Conservation (phyloP, 2,888 invertebrate genomes). For the Philhelius pedissequus region DNA sequence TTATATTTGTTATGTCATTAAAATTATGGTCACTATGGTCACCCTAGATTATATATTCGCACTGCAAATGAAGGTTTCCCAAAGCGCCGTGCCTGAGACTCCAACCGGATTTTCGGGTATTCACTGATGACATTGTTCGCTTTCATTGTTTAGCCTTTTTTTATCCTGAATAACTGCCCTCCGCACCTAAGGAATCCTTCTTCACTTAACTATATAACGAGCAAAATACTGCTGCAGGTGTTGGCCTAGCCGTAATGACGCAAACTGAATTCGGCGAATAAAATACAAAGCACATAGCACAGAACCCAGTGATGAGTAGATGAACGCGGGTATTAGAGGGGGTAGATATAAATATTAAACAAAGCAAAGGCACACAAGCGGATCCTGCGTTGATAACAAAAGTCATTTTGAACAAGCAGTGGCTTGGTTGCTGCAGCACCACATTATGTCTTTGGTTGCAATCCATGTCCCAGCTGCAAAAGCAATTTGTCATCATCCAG, state of each 20-base stretch:
- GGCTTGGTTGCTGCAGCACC: conserved; percentile 31
- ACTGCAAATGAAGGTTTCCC: conserved; percentile 27
- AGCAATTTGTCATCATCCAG: conserved; percentile 60
- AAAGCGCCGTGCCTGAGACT: background rate
- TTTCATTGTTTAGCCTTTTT: conserved; percentile 35
- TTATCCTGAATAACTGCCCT: background rate
- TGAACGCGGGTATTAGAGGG: background rate
- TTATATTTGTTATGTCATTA: too few relatives aligned
- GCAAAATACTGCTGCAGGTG: conserved; percentile 58
- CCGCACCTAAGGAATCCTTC: background rate
- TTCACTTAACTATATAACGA: background rate
- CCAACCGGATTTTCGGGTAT: conserved; percentile 25
- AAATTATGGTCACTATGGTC: too few relatives aligned
- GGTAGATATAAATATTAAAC: conserved; percentile 40
- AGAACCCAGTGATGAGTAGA: background rate
- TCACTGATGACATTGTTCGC: conserved; percentile 58
- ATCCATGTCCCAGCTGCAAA: conserved; percentile 37
- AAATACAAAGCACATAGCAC: conserved; percentile 28
- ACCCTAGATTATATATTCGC: background rate
- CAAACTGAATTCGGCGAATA: conserved; percentile 53
- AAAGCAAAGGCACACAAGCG: conserved; percentile 34
- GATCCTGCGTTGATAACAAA: conserved; percentile 42
- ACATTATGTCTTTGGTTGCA: conserved; percentile 26
- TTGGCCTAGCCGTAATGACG: conserved; percentile 59
- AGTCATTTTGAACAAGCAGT: conserved; percentile 52